Evolutionary conservation across 2,113 vertebrate genomes (phyloP).

Genomic region (Carassius carassius): DNA sequence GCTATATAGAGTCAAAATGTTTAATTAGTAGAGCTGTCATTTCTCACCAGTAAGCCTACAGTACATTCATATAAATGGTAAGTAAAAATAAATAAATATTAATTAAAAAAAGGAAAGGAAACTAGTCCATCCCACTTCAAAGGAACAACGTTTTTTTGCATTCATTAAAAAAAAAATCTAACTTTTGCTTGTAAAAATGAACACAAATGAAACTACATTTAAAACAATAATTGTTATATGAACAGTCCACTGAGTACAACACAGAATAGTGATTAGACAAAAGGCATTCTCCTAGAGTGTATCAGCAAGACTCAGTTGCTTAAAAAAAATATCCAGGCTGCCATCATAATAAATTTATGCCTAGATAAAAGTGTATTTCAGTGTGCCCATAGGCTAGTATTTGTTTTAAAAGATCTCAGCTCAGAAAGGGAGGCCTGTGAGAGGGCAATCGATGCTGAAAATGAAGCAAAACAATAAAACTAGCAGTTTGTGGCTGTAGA

Average conservation of each 20-base stretch:
- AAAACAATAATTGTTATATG: not conserved
- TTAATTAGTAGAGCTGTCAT: no score
- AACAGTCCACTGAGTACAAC: not conserved
- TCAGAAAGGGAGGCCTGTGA: not conserved
- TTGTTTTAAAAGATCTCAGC: not conserved
- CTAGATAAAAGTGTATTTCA: not conserved
- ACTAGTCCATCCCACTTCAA: conserved; percentile 51
- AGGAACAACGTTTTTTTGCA: conserved; percentile 60
- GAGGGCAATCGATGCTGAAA: not conserved
- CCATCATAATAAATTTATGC: not conserved
- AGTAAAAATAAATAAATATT: no score
- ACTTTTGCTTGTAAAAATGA: conserved; percentile 62
- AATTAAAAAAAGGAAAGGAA: not conserved
- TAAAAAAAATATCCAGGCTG: not conserved
- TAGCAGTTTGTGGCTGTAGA: no score
- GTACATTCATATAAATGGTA: no score
- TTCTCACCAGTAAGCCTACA: no score
- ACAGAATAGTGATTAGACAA: not conserved
- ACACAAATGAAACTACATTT: conserved; percentile 23
- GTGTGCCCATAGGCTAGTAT: not conserved
- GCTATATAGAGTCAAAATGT: not conserved
- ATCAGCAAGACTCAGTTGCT: no score
- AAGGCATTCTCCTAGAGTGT: no score
- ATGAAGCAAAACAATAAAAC: not conserved
- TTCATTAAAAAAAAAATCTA: conserved; percentile 51